Evolutionary conservation across 2,888 invertebrate genomes (phyloP).

Genomic region (Frankliniella intonsa): DNA sequence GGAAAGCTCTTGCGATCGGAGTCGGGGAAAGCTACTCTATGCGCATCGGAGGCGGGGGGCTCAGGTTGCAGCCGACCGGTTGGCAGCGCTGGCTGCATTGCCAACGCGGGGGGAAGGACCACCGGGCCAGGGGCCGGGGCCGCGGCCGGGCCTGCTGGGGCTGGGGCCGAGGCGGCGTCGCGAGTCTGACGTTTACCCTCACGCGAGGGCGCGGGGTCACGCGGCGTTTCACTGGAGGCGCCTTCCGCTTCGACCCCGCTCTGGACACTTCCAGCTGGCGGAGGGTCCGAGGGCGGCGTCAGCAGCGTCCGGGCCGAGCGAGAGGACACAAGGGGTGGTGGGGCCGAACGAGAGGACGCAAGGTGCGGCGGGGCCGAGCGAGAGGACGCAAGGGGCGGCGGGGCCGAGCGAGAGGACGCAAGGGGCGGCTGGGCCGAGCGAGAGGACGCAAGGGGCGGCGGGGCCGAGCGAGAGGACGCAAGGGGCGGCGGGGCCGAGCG

Average conservation of each 20-base stretch:
- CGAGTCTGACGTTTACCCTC: too few relatives aligned
- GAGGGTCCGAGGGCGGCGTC: neutral
- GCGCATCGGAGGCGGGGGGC: too few relatives aligned
- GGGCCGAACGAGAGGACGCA: neutral
- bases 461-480: neutral
- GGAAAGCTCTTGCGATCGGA: neutral
- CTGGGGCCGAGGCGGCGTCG: too few relatives aligned
- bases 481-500: neutral
- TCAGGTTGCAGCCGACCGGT: neutral
- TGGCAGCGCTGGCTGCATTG: neutral
- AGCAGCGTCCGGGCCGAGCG: neutral
- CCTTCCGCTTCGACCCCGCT: too few relatives aligned
- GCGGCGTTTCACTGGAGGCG: too few relatives aligned
- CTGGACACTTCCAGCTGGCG: neutral
- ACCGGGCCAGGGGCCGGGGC: too few relatives aligned
- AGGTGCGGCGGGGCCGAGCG: neutral
- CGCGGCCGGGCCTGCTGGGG: too few relatives aligned
- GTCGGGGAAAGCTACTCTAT: neutral
- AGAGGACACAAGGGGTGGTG: neutral
- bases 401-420: neutral
- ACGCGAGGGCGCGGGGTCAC: too few relatives aligned
- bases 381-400: neutral
- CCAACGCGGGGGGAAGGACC: neutral
- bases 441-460: neutral
- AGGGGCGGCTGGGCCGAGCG: neutral